Evolutionary conservation across 2,113 vertebrate genomes (phyloP), one percentile per base, ranked within the genome.

Genomic region (Megaleporinus macrocephalus): DNA sequence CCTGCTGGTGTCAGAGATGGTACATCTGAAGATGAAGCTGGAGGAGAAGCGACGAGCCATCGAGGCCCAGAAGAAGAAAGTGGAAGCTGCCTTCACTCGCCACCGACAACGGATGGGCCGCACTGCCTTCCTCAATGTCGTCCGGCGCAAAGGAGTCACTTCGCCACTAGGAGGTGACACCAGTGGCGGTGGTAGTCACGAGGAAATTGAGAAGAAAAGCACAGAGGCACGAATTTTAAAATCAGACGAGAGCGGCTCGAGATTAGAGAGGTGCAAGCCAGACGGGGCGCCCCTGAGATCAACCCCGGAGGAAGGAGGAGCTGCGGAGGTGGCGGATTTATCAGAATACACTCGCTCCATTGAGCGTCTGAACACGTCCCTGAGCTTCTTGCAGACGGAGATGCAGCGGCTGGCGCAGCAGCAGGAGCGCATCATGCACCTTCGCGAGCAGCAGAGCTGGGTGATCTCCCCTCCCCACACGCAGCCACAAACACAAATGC

Each of bases 1-100:
- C 76, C 85, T 98, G 74, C 89, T 99, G 79, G 96, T 97, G 57
- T 96, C 97, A n/a, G 98, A 99, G 89, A 96, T 99, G 96, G 96
- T 99, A 4, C 98, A 99, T 26, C 94, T 99, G 49, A 95, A 95
- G 88, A 99, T 99, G 98, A 97, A 97, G 79, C 93, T 99, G 13
- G 98, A 98, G 88, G 97, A 98, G 83, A 99, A 99, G 88, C 95
- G 97, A 10, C 90, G 96, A 86, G 98, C 98, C 4, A 99, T 99
- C 26, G 98, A 99, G 91, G 96, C 97, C 20, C 98, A 99, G 87
- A 98, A 99, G 86, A 98, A 97, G 89, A 98, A 98, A 89, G 95
- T 99, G 79, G 98, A 99, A 90, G 98, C 96, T 1, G 97, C 96
- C 0, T 99, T 98, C 84, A 99, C 97, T 0, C 95, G 92, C 20